Evolutionary conservation across 1,140 invertebrate genomes (phyloP), one percentile per base, ranked within the genome.

Genomic region (Lepidurus apus): DNA sequence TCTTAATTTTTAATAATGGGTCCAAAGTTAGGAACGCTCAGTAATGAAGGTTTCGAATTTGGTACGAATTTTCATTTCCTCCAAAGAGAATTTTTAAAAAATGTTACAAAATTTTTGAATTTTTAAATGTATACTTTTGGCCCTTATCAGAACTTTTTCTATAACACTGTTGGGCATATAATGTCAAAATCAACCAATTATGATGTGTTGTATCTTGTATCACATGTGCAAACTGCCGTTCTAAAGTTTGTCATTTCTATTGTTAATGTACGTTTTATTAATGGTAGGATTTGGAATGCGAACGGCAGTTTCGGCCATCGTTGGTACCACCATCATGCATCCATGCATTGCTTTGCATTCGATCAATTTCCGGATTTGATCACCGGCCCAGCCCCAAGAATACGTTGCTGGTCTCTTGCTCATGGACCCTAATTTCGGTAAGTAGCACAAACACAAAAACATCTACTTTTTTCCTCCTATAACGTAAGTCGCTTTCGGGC

Each of bases 341-440:
- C 53, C 53, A 65, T 65, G 53, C 53, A 65, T 65, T 17, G 53
- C 9, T 65, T 65, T 21, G 17, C 17, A 65, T 13, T 21, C 17
- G 53, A 65, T 65, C 53, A 21, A n/a, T 5, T 65, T 65, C 21
- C 53, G 53, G 53, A 65, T 65, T 65, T 65, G 53, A 65, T 65
- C 53, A 65, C 8, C 53, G 53, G 53, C 53, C 53, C 53, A 65
- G 13, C 53, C 53, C 53, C 53, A 65, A 65, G 53, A 65, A 65
- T 65, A n/a, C 53, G 17, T 65, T 65, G 53, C 21, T 65, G 53
- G 53, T 65, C 7, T 65, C 53, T 21, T 65, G 53, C 53, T 65
- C 53, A 65, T 65, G 53, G 53, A 65, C 53, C 53, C 53, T 65
- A 65, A 65, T 65, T 65, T 65, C 53, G 53, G 53, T 65, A 65